Evolutionary conservation across 1,140 invertebrate genomes (phyloP), one percentile per base, ranked within the genome.

Genomic region (Drosophila eugracilis): DNA sequence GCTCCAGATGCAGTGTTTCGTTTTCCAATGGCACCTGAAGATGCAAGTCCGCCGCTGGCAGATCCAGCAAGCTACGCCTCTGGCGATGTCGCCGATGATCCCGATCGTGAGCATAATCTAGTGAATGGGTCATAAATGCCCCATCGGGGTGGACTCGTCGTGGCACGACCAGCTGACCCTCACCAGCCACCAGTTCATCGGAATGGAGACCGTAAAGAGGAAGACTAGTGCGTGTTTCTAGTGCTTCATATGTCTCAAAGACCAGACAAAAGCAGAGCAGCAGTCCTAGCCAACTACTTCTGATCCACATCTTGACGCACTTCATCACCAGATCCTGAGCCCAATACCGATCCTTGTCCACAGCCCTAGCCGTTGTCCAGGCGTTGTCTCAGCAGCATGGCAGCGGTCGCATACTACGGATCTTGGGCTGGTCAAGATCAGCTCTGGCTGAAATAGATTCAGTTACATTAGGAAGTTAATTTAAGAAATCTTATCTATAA

Each of bases 81-180:
- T 47, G 79, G 34, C 93, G 71, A 48, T 47, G 85, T 34, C 65
- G 22, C 1, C 78, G 74, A 66, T 91, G 83, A 28, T 89, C 69
- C 7, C 89, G 78, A 24, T 91, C 74, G 66, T 94, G 92, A 63
- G 92, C 92, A 77, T 93, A 93, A 17, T 91, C 93, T 52, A 95
- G 83, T 50, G 93, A 89, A 80, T 94, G 92, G 21, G 93, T 93
- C 65, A 95, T 78, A 58, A 94, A 92, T 17, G 92, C 79, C 5
- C 94, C 94, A 19, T 91, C 75, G 24, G 90, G 47, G 32, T 92
- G 92, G 30, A 95, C 94, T 76, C 93, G 94, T 15, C 91, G 90
- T 1, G 95, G 95, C 63, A 94, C 90, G 17, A 93, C 89, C 73
- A 95, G 89, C 52, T 94, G 91, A 32, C 93, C 94, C 58, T 94